Evolutionary conservation across 2,797 vertebrate species (phyloP).

Genomic region (Girardinus metallicus): DNA sequence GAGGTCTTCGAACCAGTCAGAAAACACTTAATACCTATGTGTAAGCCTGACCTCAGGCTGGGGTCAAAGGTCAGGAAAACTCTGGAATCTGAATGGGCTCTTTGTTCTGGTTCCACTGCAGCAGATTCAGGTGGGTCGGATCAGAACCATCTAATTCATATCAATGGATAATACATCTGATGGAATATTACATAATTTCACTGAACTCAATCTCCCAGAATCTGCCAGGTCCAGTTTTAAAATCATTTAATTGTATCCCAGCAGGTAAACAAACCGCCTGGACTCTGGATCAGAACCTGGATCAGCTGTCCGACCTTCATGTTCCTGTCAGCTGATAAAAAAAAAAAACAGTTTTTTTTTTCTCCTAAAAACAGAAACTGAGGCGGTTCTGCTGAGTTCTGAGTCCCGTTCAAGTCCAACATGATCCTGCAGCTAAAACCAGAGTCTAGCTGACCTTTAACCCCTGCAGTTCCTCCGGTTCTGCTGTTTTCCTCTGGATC

Average conservation of each 20-base stretch:
- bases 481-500: constrained; percentile 15
- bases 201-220: too few species aligned
- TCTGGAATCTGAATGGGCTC: background rate
- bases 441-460: background rate
- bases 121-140: background rate
- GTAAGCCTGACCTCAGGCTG: too few species aligned
- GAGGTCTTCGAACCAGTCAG: background rate
- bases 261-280: background rate
- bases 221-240: background rate
- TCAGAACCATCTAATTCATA: too few species aligned
- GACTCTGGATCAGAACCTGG: background rate
- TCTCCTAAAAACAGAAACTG: background rate
- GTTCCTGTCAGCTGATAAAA: background rate
- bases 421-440: background rate
- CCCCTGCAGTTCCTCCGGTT: background rate
- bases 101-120: background rate
- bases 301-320: background rate
- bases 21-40: background rate
- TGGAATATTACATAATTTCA: too few species aligned
- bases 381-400: background rate
- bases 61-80: background rate
- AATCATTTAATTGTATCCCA: background rate
- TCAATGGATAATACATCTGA: too few species aligned
- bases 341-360: background rate
- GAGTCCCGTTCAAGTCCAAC: background rate